A percentile compares a stretch with the other conserved stretches of the same genome.
phyloP scores from a whole-genome alignment of 2,797 vertebrate genomes.

The Chanos chanos region DNA sequence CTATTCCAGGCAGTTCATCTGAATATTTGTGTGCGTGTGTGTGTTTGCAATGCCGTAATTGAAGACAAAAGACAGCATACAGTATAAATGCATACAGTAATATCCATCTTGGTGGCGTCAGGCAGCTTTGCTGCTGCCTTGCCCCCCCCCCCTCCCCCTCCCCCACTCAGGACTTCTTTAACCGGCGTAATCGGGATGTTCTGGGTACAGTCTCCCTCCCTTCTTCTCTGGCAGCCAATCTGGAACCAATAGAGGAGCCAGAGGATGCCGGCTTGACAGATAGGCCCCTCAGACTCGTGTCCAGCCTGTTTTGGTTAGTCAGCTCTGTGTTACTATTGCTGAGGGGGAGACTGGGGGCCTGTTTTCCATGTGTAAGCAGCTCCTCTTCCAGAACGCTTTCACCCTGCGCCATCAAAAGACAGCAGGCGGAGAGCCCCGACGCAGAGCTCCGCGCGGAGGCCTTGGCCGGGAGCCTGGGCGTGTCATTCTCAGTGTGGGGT shows the following conservation, averaged over 20 bases:
- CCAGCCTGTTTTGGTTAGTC: constrained; percentile 69
- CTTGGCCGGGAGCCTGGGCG: constrained; percentile 26
- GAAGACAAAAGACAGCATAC: constrained; percentile 34
- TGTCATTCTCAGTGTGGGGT: constrained; percentile 12
- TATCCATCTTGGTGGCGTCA: constrained; percentile 63
- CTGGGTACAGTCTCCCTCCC: constrained; percentile 63
- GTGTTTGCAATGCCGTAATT: constrained; percentile 8
- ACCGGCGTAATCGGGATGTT: constrained; percentile 75
- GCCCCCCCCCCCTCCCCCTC: constrained; percentile 15
- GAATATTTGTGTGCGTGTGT: constrained; percentile 16
- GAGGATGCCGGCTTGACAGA: constrained; percentile 65
- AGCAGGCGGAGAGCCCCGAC: constrained; percentile 53
- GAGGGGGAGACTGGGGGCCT: constrained; percentile 63
- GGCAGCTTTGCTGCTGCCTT: constrained; percentile 55
- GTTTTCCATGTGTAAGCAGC: constrained; percentile 74
- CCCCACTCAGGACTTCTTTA: constrained; percentile 66
- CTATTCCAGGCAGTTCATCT: not conserved
- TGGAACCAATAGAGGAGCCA: constrained; percentile 63
- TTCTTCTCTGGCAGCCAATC: constrained; percentile 60
- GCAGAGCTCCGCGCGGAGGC: constrained; percentile 53
- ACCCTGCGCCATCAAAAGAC: constrained; percentile 47
- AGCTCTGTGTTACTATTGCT: constrained; percentile 69
- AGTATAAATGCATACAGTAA: constrained; percentile 57
- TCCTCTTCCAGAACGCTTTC: constrained; percentile 71
- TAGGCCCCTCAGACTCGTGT: constrained; percentile 69